These are phyloP conservation scores for Gymnoscelis rufifasciata DNA, from an alignment of 2,888 invertebrate genomes.

Conservation along the genomic window DNA sequence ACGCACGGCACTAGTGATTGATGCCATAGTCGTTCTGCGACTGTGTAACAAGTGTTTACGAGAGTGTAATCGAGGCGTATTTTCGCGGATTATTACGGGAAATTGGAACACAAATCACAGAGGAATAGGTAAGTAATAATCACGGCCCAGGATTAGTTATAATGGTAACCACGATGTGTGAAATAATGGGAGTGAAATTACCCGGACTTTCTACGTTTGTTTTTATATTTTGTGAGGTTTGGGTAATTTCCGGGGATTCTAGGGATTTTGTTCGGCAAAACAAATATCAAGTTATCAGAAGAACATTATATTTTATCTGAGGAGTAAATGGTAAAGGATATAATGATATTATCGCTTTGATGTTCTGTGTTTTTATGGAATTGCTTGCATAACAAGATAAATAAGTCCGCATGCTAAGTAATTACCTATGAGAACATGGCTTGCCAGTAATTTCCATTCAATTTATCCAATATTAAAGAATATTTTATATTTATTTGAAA, in stretches of 20 bases:
- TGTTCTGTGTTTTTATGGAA: too few species aligned
- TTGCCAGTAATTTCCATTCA: too few species aligned
- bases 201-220: not conserved
- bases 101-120: constrained; percentile 49
- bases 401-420: too few species aligned
- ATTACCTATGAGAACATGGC: too few species aligned
- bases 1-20: constrained; percentile 22
- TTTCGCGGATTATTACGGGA: constrained; percentile 43
- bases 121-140: constrained; percentile 22
- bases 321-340: too few species aligned
- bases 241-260: not conserved
- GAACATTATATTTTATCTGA: too few species aligned
- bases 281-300: too few species aligned
- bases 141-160: constrained; percentile 17
- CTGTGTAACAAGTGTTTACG: constrained; percentile 68
- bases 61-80: constrained; percentile 56
- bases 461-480: too few species aligned
- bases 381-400: too few species aligned
- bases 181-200: constrained; percentile 12
- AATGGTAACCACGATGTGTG: constrained; percentile 18
- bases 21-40: constrained; percentile 31
- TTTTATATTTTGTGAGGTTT: not conserved
- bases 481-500: too few species aligned
- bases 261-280: too few species aligned
- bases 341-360: too few species aligned